Conservation (phyloP, 2,113 vertebrate genomes). For the Otocyon megalotis region DNA sequence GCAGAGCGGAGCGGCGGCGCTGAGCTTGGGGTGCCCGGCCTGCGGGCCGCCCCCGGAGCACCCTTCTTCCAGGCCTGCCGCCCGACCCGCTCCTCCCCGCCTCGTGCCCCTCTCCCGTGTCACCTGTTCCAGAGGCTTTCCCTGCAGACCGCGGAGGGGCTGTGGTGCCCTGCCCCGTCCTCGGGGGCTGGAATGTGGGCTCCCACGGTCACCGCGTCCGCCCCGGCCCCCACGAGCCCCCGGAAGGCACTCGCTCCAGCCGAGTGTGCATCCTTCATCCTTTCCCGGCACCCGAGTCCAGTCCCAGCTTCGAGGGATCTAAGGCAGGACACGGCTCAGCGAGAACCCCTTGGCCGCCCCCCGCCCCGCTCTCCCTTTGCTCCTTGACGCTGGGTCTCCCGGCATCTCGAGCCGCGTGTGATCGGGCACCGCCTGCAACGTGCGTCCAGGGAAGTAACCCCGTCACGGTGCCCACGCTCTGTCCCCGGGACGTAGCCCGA, state of each 20-base stretch:
- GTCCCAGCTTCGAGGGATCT: not conserved
- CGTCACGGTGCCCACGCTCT: not conserved
- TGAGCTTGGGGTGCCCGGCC: no score
- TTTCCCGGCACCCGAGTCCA: not conserved
- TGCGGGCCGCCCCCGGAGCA: no score
- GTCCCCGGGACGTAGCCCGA: fast-evolving
- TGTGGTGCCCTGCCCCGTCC: not conserved
- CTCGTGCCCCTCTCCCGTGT: not conserved
- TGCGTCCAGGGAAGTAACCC: fast-evolving
- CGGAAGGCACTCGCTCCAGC: not conserved
- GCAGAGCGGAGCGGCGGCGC: no score
- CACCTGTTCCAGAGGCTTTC: not conserved
- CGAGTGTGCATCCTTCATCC: not conserved
- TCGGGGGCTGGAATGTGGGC: not conserved
- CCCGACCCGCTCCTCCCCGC: not conserved
- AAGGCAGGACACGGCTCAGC: not conserved
- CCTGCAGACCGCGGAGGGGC: not conserved
- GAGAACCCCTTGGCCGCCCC: not conserved
- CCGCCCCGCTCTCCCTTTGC: not conserved
- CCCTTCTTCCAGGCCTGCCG: not conserved
- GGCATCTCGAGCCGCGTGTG: fast-evolving
- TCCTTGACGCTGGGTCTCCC: no score
- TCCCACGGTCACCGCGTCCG: not conserved
- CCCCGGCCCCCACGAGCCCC: no score
- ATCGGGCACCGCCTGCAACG: not conserved